phyloP scores from a whole-genome alignment of 2,888 invertebrate species.

The Epinotia ramella region DNA sequence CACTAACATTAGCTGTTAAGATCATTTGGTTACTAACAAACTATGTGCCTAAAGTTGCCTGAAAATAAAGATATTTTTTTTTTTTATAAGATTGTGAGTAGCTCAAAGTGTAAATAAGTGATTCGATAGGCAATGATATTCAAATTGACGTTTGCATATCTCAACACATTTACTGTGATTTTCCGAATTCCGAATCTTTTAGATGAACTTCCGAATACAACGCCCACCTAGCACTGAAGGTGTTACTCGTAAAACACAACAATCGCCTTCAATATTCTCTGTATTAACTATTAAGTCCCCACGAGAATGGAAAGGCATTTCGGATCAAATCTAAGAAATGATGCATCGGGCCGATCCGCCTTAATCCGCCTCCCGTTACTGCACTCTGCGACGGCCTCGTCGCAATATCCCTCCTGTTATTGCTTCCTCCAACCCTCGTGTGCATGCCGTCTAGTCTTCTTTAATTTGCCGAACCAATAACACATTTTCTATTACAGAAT shows the following conservation, averaged over 20 bases:
- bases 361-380: constrained; percentile 9
- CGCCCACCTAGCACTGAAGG: not conserved
- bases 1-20: too few species aligned
- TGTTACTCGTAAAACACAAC: not conserved
- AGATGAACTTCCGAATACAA: too few species aligned
- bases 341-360: not conserved
- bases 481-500: too few species aligned
- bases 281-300: constrained; percentile 11
- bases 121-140: too few species aligned
- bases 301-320: not conserved
- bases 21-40: too few species aligned
- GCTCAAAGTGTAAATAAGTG: too few species aligned
- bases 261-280: not conserved
- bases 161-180: too few species aligned
- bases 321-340: constrained; percentile 20
- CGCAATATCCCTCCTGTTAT: constrained; percentile 22
- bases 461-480: constrained; percentile 1
- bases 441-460: not conserved
- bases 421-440: constrained; percentile 3
- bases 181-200: too few species aligned
- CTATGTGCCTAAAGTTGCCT: too few species aligned
- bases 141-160: too few species aligned
- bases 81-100: too few species aligned
- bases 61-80: too few species aligned
- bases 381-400: not conserved